phyloP scores from a whole-genome alignment of 2,113 vertebrate genomes.

The Ptychochromis oligacanthus region DNA sequence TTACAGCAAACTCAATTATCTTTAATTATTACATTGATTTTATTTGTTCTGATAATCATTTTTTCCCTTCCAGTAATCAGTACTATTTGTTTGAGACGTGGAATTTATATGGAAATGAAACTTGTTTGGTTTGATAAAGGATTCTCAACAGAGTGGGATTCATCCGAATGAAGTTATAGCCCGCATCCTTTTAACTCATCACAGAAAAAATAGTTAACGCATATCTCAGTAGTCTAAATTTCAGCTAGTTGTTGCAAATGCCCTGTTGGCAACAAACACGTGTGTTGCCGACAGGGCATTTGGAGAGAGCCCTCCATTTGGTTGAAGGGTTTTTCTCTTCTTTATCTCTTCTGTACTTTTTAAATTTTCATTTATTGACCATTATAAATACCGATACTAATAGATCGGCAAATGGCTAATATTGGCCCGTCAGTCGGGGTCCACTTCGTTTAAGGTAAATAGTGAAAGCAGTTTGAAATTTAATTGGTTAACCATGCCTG shows the following conservation, averaged over 20 bases:
- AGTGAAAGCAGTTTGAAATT: background rate
- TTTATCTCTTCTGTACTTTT: background rate
- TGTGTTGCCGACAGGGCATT: background rate
- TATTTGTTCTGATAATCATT: background rate
- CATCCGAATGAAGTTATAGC: background rate
- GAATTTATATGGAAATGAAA: background rate
- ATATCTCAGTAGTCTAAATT: background rate
- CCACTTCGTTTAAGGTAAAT: background rate
- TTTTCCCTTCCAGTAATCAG: background rate
- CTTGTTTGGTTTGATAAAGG: background rate
- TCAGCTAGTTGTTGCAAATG: no score
- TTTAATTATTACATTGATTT: background rate
- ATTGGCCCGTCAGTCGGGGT: background rate
- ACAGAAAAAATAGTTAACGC: background rate
- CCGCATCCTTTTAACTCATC: background rate
- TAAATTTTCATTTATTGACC: background rate
- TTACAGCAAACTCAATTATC: background rate
- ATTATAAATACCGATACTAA: background rate
- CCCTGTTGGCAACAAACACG: no score
- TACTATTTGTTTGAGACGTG: background rate
- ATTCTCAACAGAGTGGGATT: background rate
- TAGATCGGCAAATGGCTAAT: background rate
- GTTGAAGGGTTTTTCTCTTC: background rate
- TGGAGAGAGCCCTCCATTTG: background rate
- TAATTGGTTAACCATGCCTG: background rate